Base-by-base conservation (phyloP, 1,140 invertebrate genomes). In the Choristoneura fumiferana region DNA sequence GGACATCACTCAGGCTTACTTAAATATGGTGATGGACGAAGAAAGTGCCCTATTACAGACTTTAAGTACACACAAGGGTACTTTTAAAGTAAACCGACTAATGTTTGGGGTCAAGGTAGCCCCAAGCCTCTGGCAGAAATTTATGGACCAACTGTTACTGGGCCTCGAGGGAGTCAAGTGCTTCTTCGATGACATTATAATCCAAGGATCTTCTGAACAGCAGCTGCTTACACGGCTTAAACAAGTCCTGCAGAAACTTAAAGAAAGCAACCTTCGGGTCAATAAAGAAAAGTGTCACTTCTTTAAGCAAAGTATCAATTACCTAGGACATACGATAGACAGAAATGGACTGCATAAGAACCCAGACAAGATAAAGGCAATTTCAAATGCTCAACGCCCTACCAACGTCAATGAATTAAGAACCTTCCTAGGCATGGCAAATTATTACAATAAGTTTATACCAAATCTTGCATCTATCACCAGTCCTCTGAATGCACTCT, bases 371-470 rank as follows among this genome's bases (percentile, higher is more conserved):
- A 8, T 68, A 1, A 52, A 61, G 6, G 65, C 62, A 9, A 58
- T 64, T 34, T 5, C 13, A 13, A 38, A 40, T 8, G 22, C 43
- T 14, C 18, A 39, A 1, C 2, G 8, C 1, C 61, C 61, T 8
- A 34, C 1, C 10, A 64, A 64, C 33, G 34, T 60, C 1, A 43
- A 54, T 1, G 53, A 64, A 35, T 53, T 87, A 14, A 77, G 77
- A 63, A 60, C 71, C 0, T 71, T 73, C 61, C 38, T 73, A 17
- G 68, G 76, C 18, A 53, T 73, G 36, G 65, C 70, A 8, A 71
- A 73, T 39, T 75, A 67, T 66, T 79, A 81, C 58, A 40, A 40
- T 13, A 77, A 76, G 68, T 79, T 76, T 65, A 60, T 76, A 40
- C 55, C 52, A 15, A 68, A 68, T 15, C 43, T 61, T 37, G 60